phyloP scores from a whole-genome alignment of 1,140 invertebrate species.

The Ceratitis capitata region DNA sequence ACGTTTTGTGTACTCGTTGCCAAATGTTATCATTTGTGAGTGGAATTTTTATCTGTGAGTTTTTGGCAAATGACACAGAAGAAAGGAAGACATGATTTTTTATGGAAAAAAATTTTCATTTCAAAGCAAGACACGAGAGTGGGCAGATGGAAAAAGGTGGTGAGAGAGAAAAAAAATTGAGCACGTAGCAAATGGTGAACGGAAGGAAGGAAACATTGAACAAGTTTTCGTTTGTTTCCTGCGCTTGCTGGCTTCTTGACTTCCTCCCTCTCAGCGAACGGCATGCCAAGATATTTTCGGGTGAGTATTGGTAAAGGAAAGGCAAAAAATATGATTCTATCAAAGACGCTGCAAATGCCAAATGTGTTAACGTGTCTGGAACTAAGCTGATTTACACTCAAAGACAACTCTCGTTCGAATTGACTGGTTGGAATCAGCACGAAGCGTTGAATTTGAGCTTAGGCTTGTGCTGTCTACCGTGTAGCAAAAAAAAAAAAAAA shows the following conservation, averaged over 20 bases:
- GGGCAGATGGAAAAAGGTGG: too few species aligned
- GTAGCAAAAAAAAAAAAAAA: too few species aligned
- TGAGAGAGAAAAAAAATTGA: neutral
- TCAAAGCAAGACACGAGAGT: neutral
- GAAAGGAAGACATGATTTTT: neutral
- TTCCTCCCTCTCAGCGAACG: neutral
- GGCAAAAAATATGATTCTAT: neutral
- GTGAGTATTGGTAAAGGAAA: neutral
- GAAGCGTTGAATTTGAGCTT: neutral
- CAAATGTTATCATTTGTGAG: conserved; percentile 20
- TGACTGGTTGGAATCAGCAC: neutral
- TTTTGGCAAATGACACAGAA: neutral
- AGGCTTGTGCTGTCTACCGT: neutral
- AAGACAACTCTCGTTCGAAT: neutral
- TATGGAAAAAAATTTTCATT: neutral
- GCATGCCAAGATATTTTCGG: neutral
- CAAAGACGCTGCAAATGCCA: conserved; percentile 18
- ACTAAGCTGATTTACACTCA: neutral
- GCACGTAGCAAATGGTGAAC: neutral
- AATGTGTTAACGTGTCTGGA: neutral
- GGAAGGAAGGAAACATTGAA: conserved; percentile 24
- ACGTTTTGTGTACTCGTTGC: conserved; percentile 6
- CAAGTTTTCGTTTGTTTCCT: neutral
- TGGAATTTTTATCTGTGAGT: conserved; percentile 7
- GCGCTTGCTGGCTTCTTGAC: too few species aligned